A percentile compares a stretch with the other conserved stretches of the same genome.
These are phyloP conservation scores for Trematomus bernacchii DNA, from an alignment of 2,797 vertebrate genomes.

Conservation along the genomic window DNA sequence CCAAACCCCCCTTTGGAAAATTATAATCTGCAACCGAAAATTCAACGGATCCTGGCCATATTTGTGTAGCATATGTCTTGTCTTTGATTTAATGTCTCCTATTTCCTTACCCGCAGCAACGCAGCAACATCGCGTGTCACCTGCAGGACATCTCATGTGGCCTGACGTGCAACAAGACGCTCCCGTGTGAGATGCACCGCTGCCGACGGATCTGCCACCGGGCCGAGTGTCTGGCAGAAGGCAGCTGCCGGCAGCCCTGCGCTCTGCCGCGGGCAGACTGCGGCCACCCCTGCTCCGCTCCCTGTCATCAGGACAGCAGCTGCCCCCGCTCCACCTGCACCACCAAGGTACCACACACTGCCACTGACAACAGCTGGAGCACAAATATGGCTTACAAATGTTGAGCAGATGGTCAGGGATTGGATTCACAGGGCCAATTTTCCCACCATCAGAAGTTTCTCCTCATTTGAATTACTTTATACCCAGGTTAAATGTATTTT, in stretches of 20 bases:
- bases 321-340: slow-evolving; percentile 90
- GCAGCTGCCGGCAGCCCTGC: slow-evolving; percentile 93
- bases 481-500: slow-evolving; percentile 6
- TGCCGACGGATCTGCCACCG: slow-evolving; percentile 97
- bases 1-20: no score
- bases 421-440: slow-evolving; percentile 9
- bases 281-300: slow-evolving; percentile 92
- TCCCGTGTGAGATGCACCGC: slow-evolving; percentile 93
- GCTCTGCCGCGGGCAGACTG: slow-evolving; percentile 88
- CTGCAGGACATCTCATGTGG: slow-evolving; percentile 98
- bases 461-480: slow-evolving; percentile 16
- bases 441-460: no score
- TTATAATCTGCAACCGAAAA: no score
- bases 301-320: slow-evolving; percentile 90
- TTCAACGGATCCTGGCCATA: no score
- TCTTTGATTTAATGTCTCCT: neutral
- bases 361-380: slow-evolving; percentile 42
- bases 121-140: slow-evolving; percentile 98
- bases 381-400: slow-evolving; percentile 25
- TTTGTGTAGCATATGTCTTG: no score
- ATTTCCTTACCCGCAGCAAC: slow-evolving; percentile 82
- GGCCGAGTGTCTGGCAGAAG: slow-evolving; percentile 91
- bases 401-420: slow-evolving; percentile 47
- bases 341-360: slow-evolving; percentile 87
- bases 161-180: slow-evolving; percentile 89